These are phyloP conservation scores for Hypocryptadius cinnamomeus DNA, from an alignment of 2,113 vertebrate species.

Conservation along the genomic window DNA sequence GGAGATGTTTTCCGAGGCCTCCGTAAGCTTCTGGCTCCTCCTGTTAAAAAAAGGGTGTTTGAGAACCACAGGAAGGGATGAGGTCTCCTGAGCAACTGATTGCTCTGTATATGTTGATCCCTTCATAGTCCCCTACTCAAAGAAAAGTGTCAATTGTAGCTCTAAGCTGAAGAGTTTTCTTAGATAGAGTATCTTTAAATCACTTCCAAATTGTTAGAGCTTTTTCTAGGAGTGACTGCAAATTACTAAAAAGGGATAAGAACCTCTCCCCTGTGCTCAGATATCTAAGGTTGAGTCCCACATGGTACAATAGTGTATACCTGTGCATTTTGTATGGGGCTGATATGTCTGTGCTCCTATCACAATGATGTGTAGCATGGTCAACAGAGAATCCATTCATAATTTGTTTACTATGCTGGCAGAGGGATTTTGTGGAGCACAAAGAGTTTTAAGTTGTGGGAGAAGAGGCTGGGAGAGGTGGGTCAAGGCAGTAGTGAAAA, in stretches of 20 bases:
- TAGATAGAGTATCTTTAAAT: background rate
- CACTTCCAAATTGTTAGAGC: background rate
- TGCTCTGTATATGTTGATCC: background rate
- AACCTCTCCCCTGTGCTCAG: background rate
- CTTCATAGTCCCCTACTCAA: background rate
- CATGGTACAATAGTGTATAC: background rate
- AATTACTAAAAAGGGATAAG: background rate
- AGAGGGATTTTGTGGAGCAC: background rate
- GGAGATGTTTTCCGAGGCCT: slow-evolving; percentile 97
- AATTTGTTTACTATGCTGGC: background rate
- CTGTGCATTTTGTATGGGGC: background rate
- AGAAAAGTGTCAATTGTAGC: background rate
- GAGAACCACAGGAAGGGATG: slow-evolving; percentile 2
- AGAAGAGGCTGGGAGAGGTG: background rate
- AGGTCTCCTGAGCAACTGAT: background rate
- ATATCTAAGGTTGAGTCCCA: background rate
- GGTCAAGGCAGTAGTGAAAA: background rate
- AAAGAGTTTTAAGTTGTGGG: background rate
- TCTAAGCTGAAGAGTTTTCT: background rate
- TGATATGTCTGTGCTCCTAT: background rate
- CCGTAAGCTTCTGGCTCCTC: slow-evolving; percentile 77
- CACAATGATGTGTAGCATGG: background rate
- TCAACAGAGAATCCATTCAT: background rate
- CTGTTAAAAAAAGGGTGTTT: slow-evolving; percentile 20
- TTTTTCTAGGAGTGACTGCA: background rate